Evolutionary conservation across 92 coral and sea anemone genomes (phyloP).

Genomic region (Montipora capitata): DNA sequence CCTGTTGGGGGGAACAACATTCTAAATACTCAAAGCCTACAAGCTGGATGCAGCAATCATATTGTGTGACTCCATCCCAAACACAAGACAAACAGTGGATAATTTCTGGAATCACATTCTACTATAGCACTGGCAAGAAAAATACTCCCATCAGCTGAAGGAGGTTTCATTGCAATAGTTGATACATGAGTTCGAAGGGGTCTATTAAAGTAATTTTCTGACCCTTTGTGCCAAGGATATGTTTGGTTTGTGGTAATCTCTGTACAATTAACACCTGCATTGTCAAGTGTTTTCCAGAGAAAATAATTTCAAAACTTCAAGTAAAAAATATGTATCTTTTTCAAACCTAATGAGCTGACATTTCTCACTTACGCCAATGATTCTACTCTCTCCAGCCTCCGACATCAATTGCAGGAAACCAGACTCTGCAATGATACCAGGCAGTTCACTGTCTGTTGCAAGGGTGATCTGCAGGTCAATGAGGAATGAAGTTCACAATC

Average conservation of each 20-base stretch:
- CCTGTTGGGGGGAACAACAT: not conserved
- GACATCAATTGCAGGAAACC: slow-evolving; percentile 49
- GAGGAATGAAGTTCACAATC: slow-evolving; percentile 17
- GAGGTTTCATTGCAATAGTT: slow-evolving; percentile 1
- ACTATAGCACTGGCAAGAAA: not conserved
- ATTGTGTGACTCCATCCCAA: slow-evolving; percentile 10
- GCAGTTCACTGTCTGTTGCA: slow-evolving; percentile 57
- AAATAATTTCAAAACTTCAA: slow-evolving; percentile 1
- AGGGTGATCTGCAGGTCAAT: slow-evolving; percentile 44
- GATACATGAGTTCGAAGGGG: not conserved
- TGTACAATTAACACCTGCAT: not conserved
- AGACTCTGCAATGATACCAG: slow-evolving; percentile 53
- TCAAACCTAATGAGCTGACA: slow-evolving; percentile 45
- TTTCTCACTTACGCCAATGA: slow-evolving; percentile 48
- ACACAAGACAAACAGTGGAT: slow-evolving; percentile 9
- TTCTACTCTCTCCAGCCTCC: slow-evolving; percentile 58
- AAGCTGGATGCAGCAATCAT: slow-evolving; percentile 2
- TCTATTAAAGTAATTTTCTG: slow-evolving; percentile 1
- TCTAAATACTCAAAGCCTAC: not conserved
- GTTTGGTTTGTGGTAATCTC: not conserved
- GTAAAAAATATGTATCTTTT: slow-evolving; percentile 9
- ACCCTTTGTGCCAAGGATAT: slow-evolving; percentile 4
- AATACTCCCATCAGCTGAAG: not conserved
- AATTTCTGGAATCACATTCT: not conserved
- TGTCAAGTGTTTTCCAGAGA: slow-evolving; percentile 1